Evolutionary conservation across 2,797 vertebrate genomes (phyloP).

Genomic region (Meda fulgida): DNA sequence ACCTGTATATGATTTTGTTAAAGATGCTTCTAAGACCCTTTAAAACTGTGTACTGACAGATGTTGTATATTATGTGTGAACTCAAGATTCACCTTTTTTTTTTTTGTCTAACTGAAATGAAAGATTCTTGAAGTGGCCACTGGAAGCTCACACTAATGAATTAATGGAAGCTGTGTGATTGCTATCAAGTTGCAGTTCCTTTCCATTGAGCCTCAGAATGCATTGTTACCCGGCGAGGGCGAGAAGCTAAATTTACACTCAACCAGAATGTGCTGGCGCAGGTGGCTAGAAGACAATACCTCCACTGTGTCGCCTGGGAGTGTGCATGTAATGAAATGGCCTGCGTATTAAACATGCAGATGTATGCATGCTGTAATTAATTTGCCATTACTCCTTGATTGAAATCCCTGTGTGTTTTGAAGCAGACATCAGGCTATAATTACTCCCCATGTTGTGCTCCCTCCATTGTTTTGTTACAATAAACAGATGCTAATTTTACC

Average conservation of each 20-base stretch:
- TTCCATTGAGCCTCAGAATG: background rate
- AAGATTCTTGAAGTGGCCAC: background rate
- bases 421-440: conserved; percentile 73
- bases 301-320: conserved; percentile 46
- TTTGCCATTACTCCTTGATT: conserved; percentile 76
- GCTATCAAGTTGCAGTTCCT: background rate
- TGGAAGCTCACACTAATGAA: background rate
- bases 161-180: background rate
- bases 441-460: conserved; percentile 71
- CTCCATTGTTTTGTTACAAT: conserved; percentile 71
- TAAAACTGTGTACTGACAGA: too few relatives aligned
- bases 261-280: conserved; percentile 25
- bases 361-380: conserved; percentile 75
- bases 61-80: too few relatives aligned
- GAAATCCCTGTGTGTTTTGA: conserved; percentile 68
- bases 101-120: background rate
- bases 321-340: conserved; percentile 55
- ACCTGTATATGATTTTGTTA: background rate
- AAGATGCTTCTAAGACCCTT: background rate
- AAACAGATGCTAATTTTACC: conserved; percentile 76
- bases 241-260: conserved; percentile 19
- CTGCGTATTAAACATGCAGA: conserved; percentile 70
- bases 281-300: conserved; percentile 57
- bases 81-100: too few relatives aligned
- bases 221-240: background rate